These are phyloP conservation scores for Perizoma affinitatum DNA, from an alignment of 2,888 invertebrate genomes.

Conservation along the genomic window DNA sequence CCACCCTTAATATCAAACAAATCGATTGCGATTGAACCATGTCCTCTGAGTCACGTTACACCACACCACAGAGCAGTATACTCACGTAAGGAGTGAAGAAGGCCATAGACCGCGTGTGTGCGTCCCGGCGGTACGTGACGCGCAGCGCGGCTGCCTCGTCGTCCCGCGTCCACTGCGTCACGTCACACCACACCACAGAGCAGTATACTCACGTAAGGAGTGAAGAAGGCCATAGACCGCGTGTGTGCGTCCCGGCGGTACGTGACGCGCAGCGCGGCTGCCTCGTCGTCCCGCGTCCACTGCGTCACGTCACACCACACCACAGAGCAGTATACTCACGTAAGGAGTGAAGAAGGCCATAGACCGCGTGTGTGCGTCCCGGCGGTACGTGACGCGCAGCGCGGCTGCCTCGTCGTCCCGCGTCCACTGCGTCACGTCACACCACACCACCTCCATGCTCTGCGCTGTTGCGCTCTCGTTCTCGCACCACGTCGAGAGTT, in stretches of 20 bases:
- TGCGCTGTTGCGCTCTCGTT: constrained; percentile 86
- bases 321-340: constrained; percentile 69
- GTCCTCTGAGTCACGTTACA: constrained; percentile 92
- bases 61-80: constrained; percentile 86
- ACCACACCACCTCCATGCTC: constrained; percentile 93
- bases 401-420: constrained; percentile 97
- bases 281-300: constrained; percentile 96
- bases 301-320: constrained; percentile 92
- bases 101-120: constrained; percentile 59
- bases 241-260: constrained; percentile 81
- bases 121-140: constrained; percentile 88
- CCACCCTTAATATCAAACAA: too few species aligned
- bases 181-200: constrained; percentile 90
- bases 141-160: constrained; percentile 96
- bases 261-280: constrained; percentile 94
- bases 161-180: constrained; percentile 94
- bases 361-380: constrained; percentile 49
- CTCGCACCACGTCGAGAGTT: constrained; percentile 89
- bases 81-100: constrained; percentile 71
- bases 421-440: constrained; percentile 92
- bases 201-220: constrained; percentile 66
- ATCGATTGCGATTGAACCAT: constrained; percentile 69
- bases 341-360: constrained; percentile 74
- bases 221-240: constrained; percentile 64
- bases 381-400: constrained; percentile 93